These are phyloP conservation scores for Zaprionus kolodkinae DNA, from an alignment of 1,140 invertebrate species.

Conservation along the genomic window DNA sequence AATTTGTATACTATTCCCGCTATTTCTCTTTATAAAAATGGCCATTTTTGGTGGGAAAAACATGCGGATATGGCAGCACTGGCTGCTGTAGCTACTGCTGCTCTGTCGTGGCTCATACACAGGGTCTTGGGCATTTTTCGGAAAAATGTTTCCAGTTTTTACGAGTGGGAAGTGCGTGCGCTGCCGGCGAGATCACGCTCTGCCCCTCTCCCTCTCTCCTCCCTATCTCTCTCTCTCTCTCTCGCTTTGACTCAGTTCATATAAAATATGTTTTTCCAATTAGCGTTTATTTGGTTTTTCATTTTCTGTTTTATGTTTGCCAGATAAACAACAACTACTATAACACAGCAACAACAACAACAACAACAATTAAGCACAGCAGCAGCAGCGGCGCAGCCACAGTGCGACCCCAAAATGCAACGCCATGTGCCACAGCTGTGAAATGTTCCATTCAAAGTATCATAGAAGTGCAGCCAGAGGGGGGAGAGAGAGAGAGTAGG, in stretches of 20 bases:
- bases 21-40: too few relatives aligned
- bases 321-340: constrained; percentile 63
- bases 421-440: constrained; percentile 20
- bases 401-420: not conserved
- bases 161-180: constrained; percentile 76
- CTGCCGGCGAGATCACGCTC: not conserved
- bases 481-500: not conserved
- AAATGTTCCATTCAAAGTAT: constrained; percentile 46
- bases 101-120: not conserved
- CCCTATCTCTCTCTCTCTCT: not conserved
- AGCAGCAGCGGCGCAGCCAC: constrained; percentile 15
- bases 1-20: too few relatives aligned
- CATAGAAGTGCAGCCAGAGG: constrained; percentile 37
- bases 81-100: not conserved
- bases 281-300: constrained; percentile 82
- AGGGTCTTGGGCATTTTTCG: constrained; percentile 46
- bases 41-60: too few relatives aligned
- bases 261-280: constrained; percentile 82
- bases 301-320: constrained; percentile 78
- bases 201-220: not conserved
- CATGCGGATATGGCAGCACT: too few relatives aligned
- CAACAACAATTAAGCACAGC: constrained; percentile 62
- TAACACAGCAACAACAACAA: constrained; percentile 47
- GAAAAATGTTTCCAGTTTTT: constrained; percentile 77
- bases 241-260: constrained; percentile 52